Base-by-base conservation (phyloP, 2,113 vertebrate species). In the Manacus vitellinus region DNA sequence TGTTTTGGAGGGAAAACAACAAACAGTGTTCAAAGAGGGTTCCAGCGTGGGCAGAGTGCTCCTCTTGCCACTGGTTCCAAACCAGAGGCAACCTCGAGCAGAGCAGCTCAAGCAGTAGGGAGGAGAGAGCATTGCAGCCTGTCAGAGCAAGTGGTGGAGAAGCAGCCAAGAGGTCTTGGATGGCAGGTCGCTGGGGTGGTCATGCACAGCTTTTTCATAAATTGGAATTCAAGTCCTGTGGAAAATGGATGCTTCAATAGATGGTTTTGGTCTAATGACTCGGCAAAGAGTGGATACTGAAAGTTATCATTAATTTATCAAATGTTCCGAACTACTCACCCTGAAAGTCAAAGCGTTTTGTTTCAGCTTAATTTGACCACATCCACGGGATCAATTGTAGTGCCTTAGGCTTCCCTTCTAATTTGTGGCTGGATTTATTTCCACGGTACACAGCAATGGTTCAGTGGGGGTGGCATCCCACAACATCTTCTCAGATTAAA, bases 301-400 rank as follows among this genome's bases (percentile, higher is more conserved):
- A 85, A n/a, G 47, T 68, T 74, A 6, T 73, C 27, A 55, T 66
- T 19, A 67, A 66, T 62, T 88, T 80, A 65, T 93, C 47, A 66
- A 25, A 10, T 80, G 47, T 55, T 91, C 43, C 70, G 63, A 87
- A 72, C 0, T 15, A 6, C 41, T 89, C 2, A 5, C 89, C 89
- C 47, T 74, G 35, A 63, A 86, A 89, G 66, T 85, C 80, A 89
- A 77, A 92, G 52, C 3, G 0, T 72, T 84, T 91, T 71, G 9
- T 77, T 95, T 95, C 86, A 56, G 68, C 66, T 91, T 92, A 46
- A 46, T 95, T 78, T 91, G 73, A 56, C 68, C 52, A 41, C 43
- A 84, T 94, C 65, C 0, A 0, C 47, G 51, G 47, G 61, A 87
- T 95, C 84, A 65, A 23, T 71, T 0, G 0, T 33, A 52, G 59